A percentile compares a stretch with the other conserved stretches of the same genome.
Conservation (phyloP, 2,888 invertebrate genomes). For the Trachelus troglodyta region DNA sequence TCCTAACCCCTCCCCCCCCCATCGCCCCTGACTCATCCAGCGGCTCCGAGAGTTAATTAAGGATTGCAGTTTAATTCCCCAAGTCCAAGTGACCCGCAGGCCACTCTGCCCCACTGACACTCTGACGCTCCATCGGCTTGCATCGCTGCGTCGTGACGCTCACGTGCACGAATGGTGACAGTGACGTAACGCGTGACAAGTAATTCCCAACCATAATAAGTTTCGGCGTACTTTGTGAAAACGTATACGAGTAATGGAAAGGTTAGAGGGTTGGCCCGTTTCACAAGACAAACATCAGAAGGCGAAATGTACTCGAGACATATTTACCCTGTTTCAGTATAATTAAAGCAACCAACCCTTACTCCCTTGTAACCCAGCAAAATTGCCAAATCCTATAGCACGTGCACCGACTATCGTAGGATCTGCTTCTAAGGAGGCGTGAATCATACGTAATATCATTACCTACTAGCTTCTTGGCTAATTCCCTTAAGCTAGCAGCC, state of each 20-base stretch:
- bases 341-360: conserved; percentile 2
- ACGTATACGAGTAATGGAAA: not conserved
- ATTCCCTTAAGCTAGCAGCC: not conserved
- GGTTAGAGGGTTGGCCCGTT: not conserved
- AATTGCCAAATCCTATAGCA: not conserved
- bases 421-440: not conserved
- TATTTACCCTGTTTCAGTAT: conserved; percentile 3
- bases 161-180: not conserved
- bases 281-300: conserved; percentile 3
- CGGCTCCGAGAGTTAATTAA: not conserved
- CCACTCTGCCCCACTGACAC: not conserved
- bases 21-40: not conserved
- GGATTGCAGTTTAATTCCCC: not conserved
- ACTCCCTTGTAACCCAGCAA: not conserved
- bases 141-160: too few species aligned
- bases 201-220: not conserved
- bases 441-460: not conserved
- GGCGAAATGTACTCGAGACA: conserved; percentile 2
- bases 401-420: not conserved
- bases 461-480: not conserved
- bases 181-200: not conserved
- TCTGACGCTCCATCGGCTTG: not conserved
- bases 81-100: not conserved
- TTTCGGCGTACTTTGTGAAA: not conserved
- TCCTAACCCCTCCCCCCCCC: not conserved